Conservation (phyloP, 2,797 vertebrate genomes). For the Mus spretus region DNA sequence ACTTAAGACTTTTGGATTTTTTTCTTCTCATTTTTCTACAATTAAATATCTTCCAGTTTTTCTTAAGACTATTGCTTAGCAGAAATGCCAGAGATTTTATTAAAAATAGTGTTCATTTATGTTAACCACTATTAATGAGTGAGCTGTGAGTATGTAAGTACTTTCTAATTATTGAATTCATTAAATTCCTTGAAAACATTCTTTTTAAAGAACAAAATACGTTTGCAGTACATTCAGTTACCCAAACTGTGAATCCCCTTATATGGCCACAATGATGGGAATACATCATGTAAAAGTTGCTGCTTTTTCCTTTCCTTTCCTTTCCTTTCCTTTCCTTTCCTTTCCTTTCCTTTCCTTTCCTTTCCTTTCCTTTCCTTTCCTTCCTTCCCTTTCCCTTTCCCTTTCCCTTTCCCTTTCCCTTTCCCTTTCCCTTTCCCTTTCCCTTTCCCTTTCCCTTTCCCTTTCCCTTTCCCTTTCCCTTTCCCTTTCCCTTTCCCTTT, state of each 20-base stretch:
- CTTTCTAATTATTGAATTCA: background rate
- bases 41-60: background rate
- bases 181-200: background rate
- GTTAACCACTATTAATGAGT: background rate
- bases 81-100: background rate
- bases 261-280: background rate
- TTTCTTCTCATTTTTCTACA: background rate
- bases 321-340: no score
- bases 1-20: background rate
- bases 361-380: no score
- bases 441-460: no score
- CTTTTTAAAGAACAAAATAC: background rate
- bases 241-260: background rate
- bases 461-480: background rate
- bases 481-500: no score
- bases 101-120: slow-evolving; percentile 17
- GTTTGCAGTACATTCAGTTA: background rate
- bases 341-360: no score
- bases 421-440: no score
- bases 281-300: background rate
- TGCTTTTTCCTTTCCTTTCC: background rate
- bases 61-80: background rate
- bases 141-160: background rate
- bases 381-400: no score
- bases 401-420: no score